Evolutionary conservation across 2,888 invertebrate genomes (phyloP).

Genomic region (Chrysolina haemoptera): DNA sequence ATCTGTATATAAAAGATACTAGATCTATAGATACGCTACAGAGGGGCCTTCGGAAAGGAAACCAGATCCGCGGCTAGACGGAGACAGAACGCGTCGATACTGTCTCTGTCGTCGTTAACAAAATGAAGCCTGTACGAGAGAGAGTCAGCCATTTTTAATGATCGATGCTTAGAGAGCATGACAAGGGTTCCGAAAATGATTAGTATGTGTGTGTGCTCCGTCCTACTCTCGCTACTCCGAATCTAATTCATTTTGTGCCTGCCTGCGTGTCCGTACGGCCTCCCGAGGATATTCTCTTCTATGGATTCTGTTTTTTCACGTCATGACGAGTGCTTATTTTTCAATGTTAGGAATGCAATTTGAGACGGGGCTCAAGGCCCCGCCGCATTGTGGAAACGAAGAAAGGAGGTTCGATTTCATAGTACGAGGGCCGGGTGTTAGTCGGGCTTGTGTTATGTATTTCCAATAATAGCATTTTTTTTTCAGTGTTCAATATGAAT

Average conservation of each 20-base stretch:
- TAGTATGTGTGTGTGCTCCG: slow-evolving; percentile 58
- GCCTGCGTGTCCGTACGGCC: slow-evolving; percentile 28
- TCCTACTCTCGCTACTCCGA: slow-evolving; percentile 36
- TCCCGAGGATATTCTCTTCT: slow-evolving; percentile 38
- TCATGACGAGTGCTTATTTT: slow-evolving; percentile 32
- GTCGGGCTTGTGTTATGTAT: too few relatives aligned
- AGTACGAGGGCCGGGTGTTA: slow-evolving; percentile 3
- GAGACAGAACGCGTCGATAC: neutral
- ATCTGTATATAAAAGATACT: slow-evolving; percentile 19
- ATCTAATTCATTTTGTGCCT: slow-evolving; percentile 35
- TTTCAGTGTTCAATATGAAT: too few relatives aligned
- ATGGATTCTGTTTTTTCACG: slow-evolving; percentile 55
- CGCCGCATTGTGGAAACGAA: neutral
- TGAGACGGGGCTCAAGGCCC: slow-evolving; percentile 14
- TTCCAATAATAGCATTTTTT: too few relatives aligned
- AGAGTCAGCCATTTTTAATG: slow-evolving; percentile 61
- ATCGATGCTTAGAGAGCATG: slow-evolving; percentile 63
- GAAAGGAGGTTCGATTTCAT: slow-evolving; percentile 11
- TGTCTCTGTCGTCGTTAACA: slow-evolving; percentile 40
- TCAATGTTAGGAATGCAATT: slow-evolving; percentile 22
- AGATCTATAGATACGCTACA: slow-evolving; percentile 14
- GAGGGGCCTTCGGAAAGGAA: slow-evolving; percentile 1
- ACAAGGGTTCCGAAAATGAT: slow-evolving; percentile 64
- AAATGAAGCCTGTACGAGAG: slow-evolving; percentile 48
- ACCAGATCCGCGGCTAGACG: neutral